Evolutionary conservation across 2,888 invertebrate species (phyloP).

Genomic region (Agrochola litura): DNA sequence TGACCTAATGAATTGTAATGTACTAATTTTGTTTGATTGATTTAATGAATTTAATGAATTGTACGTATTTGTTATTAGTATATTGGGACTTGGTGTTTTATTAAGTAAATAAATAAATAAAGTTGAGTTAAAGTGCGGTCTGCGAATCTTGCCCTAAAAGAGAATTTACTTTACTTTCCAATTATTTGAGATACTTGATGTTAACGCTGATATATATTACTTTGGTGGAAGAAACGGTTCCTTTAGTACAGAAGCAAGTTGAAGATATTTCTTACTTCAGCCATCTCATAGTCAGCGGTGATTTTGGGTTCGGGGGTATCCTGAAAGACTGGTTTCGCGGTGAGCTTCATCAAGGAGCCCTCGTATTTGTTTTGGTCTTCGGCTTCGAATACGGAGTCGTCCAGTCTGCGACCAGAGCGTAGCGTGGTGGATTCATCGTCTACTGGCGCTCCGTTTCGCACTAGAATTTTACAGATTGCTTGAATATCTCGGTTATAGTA

Average conservation of each 20-base stretch:
- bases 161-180: not conserved
- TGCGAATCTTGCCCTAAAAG: not conserved
- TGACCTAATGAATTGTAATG: no score
- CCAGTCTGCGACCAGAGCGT: constrained; percentile 77
- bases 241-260: not conserved
- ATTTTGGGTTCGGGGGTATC: constrained; percentile 15
- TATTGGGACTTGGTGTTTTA: no score
- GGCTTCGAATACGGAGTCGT: constrained; percentile 78
- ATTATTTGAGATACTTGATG: not conserved
- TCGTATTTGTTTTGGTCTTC: constrained; percentile 79
- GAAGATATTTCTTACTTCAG: constrained; percentile 51
- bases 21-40: no score
- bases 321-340: constrained; percentile 71
- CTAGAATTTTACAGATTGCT: constrained; percentile 60
- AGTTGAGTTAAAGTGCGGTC: not conserved
- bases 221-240: not conserved
- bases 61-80: no score
- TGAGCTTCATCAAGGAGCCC: constrained; percentile 81
- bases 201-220: not conserved
- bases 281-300: constrained; percentile 60
- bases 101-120: no score
- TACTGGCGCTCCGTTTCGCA: constrained; percentile 67
- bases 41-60: no score
- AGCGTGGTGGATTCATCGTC: constrained; percentile 63
- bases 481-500: not conserved